Base-by-base conservation (phyloP, 2,888 invertebrate species). In the Pycnomerus fuliginosus region DNA sequence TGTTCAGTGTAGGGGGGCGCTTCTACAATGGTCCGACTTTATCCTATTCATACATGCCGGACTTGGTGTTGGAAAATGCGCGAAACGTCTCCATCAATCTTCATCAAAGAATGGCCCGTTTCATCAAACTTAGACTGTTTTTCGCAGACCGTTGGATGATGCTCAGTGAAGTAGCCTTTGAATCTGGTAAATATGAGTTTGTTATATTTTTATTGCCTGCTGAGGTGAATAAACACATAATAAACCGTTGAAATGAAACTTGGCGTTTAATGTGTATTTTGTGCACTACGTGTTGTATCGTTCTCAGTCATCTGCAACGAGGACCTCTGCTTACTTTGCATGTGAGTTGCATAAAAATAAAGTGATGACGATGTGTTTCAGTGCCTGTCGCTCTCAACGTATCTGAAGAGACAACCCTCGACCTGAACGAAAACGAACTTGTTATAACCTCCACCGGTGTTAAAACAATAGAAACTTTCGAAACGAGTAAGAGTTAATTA, bases 141-240 rank as follows among this genome's bases (percentile, higher is more conserved):
- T 87, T 86, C 63, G 82, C 82, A 32, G 76, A 80, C 35, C 75
- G 77, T 40, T 85, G 85, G 85, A 79, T 87, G 60, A 80, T 86
- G 76, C 76, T 87, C 55, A 82, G 84, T 64, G 87, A 87, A 72
- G 78, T 86, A 42, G 72, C 74, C 27, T 81, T 81, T 61, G 76
- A 79, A 53, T 78, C 79, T 52, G 74, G 80, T 80, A 67, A 73
- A 71, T 64, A 37, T 20, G 20, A 20, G 20, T 20, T 20, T 20
- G 5, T 20, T 5, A 20, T 20, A 20, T 8, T 8, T 5, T 20
- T 4, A 20, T 20, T 20, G 20, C n/a, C n/a, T n/a, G n/a, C n/a
- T n/a, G n/a, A n/a, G n/a, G n/a, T 35, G 27, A 23, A 24, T 27
- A 24, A 23, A 15, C 12, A 39, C 13, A 31, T 16, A 31, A 32